Base-by-base conservation (phyloP, 1,140 invertebrate genomes). In the Carcinoscorpius rotundicauda region DNA sequence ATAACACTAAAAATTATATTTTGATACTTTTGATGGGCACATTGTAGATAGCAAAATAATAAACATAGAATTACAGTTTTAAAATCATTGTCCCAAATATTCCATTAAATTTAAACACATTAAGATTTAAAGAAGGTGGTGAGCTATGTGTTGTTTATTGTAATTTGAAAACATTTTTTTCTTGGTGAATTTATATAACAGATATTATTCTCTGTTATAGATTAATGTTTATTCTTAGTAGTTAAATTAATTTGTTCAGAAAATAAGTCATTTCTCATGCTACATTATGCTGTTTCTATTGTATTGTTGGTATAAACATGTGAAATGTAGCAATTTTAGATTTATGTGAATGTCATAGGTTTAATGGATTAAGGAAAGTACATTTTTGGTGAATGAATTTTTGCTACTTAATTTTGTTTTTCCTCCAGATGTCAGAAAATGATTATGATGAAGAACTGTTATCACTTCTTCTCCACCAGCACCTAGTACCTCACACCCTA, bases 391-490 rank as follows among this genome's bases (percentile, higher is more conserved):
- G 51, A 51, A 8, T 59, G 52, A 60, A 60, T 58, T 63, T 49
- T 58, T 11, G 48, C 48, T 9, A 3, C 1, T 50, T 49, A 51
- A 55, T 63, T 57, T 51, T 58, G 57, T 56, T 64, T 59, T 51
- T n/a, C 29, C 29, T 29, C 29, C 29, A 68, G 66, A 60, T 68
- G 9, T 62, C 61, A 9, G 6, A 8, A 29, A 59, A 63, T 29
- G 63, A 68, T 60, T 68, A 62, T 56, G 66, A 68, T 52, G 50
- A 57, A 57, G 66, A 68, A 65, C 52, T 68, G 5, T 52, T 68
- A 52, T 52, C 63, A 50, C 11, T 64, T 9, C 55, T 68, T n/a
- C 48, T 68, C 48, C 58, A 56, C 52, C 51, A 50, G 8, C 60
- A 57, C n/a, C 52, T 65, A 10, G 61, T 49, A 48, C 49, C 61